Conservation (phyloP, 1,140 invertebrate species). For the Drosophila cardini region DNA sequence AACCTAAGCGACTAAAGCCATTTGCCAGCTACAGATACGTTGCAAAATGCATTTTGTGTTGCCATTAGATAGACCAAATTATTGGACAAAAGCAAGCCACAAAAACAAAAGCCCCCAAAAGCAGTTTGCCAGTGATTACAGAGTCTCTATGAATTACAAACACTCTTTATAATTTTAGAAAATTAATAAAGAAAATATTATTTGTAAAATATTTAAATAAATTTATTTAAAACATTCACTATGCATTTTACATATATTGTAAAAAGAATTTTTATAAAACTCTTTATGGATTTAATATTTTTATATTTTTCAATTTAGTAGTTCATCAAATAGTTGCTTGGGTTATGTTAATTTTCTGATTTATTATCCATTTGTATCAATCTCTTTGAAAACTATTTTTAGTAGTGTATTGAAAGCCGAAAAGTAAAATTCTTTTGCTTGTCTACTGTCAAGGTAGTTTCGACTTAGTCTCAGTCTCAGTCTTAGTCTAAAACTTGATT, state of each 20-base stretch:
- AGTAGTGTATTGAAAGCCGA: constrained; percentile 59
- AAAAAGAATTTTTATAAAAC: too few species aligned
- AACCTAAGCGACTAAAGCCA: constrained; percentile 73
- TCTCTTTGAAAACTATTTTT: not conserved
- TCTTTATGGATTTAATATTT: too few species aligned
- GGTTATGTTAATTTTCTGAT: too few species aligned
- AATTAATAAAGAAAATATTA: too few species aligned
- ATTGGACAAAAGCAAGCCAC: constrained; percentile 71
- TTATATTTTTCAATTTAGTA: too few species aligned
- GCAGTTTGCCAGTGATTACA: constrained; percentile 1
- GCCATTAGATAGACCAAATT: constrained; percentile 80
- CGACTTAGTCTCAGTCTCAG: constrained; percentile 54
- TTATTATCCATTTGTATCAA: not conserved
- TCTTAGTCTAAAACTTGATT: not conserved
- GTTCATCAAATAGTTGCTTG: too few species aligned
- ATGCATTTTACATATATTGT: too few species aligned
- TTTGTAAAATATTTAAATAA: too few species aligned
- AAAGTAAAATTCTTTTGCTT: constrained; percentile 72
- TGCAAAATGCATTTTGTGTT: constrained; percentile 76
- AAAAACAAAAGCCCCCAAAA: constrained; percentile 68
- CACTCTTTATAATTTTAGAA: too few species aligned
- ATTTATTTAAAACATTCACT: too few species aligned
- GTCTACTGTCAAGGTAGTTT: constrained; percentile 75
- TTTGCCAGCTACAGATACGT: constrained; percentile 77
- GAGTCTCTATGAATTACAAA: constrained; percentile 14